phyloP scores from a whole-genome alignment of 2,888 invertebrate species.

The Caenorhabditis parvicauda region DNA sequence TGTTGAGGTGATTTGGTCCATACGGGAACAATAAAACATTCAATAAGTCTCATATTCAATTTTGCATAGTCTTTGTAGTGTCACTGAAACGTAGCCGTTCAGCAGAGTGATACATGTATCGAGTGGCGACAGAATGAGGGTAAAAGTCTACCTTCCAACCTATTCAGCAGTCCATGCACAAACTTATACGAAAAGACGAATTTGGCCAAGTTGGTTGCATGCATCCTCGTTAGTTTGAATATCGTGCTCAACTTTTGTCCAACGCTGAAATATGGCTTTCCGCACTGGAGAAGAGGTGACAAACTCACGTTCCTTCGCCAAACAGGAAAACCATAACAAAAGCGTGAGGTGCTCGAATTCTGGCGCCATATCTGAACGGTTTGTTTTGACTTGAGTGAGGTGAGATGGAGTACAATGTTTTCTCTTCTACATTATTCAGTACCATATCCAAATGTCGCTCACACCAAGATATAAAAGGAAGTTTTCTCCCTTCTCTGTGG shows the following conservation, averaged over 20 bases:
- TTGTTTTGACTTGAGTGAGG: too few species aligned
- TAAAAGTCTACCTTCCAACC: slow-evolving; percentile 13
- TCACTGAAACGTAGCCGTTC: not conserved
- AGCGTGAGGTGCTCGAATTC: slow-evolving; percentile 66
- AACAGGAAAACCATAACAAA: slow-evolving; percentile 67
- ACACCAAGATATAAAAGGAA: too few species aligned
- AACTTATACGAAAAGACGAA: slow-evolving; percentile 66
- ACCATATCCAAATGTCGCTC: too few species aligned
- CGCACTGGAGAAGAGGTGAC: not conserved
- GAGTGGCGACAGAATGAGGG: not conserved
- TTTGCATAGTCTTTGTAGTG: too few species aligned
- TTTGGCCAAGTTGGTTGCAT: slow-evolving; percentile 65
- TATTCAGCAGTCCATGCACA: slow-evolving; percentile 53
- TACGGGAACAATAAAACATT: too few species aligned
- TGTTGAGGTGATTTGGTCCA: too few species aligned
- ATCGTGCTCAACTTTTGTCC: slow-evolving; percentile 63
- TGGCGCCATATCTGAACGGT: slow-evolving; percentile 65
- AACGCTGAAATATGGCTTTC: slow-evolving; percentile 54
- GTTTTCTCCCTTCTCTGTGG: too few species aligned
- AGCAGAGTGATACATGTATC: too few species aligned
- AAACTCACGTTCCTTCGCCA: slow-evolving; percentile 64
- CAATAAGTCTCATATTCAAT: too few species aligned
- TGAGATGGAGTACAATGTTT: too few species aligned
- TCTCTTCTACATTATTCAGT: too few species aligned
- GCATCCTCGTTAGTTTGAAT: slow-evolving; percentile 65